These are phyloP conservation scores for Seira musarum DNA, from an alignment of 2,888 invertebrate genomes.

Conservation along the genomic window DNA sequence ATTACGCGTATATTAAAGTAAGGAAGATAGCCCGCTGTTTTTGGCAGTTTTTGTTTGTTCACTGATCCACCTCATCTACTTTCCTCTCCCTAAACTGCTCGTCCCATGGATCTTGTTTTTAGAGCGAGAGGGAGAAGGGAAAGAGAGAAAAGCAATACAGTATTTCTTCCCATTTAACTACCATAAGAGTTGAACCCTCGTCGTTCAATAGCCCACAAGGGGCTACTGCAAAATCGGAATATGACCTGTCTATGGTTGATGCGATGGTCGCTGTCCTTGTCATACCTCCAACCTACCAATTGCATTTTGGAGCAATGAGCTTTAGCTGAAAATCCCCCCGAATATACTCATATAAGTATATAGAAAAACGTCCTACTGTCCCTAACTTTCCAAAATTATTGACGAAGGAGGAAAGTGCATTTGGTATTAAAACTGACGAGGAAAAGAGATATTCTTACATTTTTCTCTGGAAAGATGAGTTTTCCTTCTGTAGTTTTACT, in stretches of 20 bases:
- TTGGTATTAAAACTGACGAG: background rate
- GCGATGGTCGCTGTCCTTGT: slow-evolving; percentile 24
- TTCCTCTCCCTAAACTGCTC: background rate
- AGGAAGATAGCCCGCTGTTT: slow-evolving; percentile 36
- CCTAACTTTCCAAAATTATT: background rate
- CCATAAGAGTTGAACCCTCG: slow-evolving; percentile 61
- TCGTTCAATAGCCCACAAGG: slow-evolving; percentile 68
- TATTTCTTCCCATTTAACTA: slow-evolving; percentile 43
- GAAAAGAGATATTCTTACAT: background rate
- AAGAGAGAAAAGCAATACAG: slow-evolving; percentile 17
- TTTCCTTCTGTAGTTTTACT: background rate
- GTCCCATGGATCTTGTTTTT: slow-evolving; percentile 31
- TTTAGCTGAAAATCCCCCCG: background rate
- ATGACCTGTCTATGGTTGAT: slow-evolving; percentile 41
- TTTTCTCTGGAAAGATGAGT: background rate
- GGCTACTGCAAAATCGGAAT: slow-evolving; percentile 66
- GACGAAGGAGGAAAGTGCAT: background rate
- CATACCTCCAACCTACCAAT: background rate
- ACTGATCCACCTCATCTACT: slow-evolving; percentile 30
- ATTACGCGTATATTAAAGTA: background rate
- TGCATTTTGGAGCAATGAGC: background rate
- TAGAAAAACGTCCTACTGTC: background rate
- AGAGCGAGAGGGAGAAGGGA: too few species aligned
- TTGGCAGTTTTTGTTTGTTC: slow-evolving; percentile 12
- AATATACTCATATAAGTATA: background rate